phyloP scores from a whole-genome alignment of 2,797 vertebrate genomes.

The Gymnothorax javanicus region DNA sequence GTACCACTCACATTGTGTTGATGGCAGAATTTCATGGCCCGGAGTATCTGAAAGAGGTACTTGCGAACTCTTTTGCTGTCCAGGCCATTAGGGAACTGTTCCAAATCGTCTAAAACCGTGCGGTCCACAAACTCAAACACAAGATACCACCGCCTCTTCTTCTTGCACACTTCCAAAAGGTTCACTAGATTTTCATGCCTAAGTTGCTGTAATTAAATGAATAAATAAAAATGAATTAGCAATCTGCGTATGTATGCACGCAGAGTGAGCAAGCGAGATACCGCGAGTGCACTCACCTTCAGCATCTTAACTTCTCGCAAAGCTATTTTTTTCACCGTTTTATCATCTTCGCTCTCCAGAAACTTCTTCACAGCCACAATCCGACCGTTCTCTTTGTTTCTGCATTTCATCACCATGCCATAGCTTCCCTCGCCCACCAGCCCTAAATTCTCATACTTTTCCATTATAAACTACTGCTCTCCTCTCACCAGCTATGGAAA shows the following conservation, averaged over 20 bases:
- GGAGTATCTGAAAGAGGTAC: constrained; percentile 85
- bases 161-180: constrained; percentile 85
- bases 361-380: constrained; percentile 89
- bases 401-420: constrained; percentile 83
- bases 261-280: constrained; percentile 8
- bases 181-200: constrained; percentile 90
- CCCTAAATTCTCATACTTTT: constrained; percentile 84
- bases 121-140: constrained; percentile 92
- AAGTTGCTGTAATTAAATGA: constrained; percentile 74
- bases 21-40: constrained; percentile 85
- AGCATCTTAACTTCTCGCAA: constrained; percentile 83
- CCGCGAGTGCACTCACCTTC: constrained; percentile 66
- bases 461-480: constrained; percentile 64
- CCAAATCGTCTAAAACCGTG: constrained; percentile 83
- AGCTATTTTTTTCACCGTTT: constrained; percentile 83
- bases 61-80: constrained; percentile 71
- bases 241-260: neutral
- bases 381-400: constrained; percentile 77
- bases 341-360: constrained; percentile 81
- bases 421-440: constrained; percentile 84
- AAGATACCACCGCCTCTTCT: constrained; percentile 84
- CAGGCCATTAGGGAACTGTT: constrained; percentile 77
- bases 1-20: constrained; percentile 79
- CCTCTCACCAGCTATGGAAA: neutral
- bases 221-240: neutral